Evolutionary conservation across 2,797 vertebrate species (phyloP), one percentile per base, ranked within the genome.

Genomic region (Lacerta viridis): DNA sequence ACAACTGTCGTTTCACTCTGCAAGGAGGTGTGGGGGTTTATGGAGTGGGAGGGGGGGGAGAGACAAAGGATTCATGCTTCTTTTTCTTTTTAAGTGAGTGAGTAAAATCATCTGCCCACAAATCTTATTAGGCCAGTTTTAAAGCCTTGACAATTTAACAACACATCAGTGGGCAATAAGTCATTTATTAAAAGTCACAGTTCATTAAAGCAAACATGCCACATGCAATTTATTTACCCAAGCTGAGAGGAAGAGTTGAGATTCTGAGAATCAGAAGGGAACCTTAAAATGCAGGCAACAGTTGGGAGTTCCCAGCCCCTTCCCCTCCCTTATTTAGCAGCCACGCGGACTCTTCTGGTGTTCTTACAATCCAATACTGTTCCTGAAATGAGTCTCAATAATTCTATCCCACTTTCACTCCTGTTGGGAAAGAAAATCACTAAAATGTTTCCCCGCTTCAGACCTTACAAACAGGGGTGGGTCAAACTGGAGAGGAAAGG

Each of bases 141-240:
- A 97, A 97, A 97, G 96, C 95, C 96, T 75, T 97, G 96, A 97
- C 97, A 96, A 97, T 96, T 97, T 96, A 97, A 96, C 94, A 95
- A 95, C 95, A 96, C 94, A 96, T 96, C 96, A 95, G 93, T 76
- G 89, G 96, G 95, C 97, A 96, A 97, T 97, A 92, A 96, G 95
- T 95, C 96, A 97, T 97, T 97, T 97, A 97, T 97, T 97, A 97
- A 97, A 97, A 97, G 95, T 92, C 96, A 96, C 96, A 96, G 96
- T 97, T 97, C 97, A 97, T 97, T 97, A 97, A 97, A 94, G 95
- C 94, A 96, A 96, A 96, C 91, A 96, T 94, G 96, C 90, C 94
- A 91, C 93, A 95, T 94, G 90, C 95, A 50, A 95, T 97, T 97
- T 95, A 96, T 96, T 95, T 94, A 92, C 95, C 92, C 92, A 95